Percentiles rank a stretch among this genome's conserved stretches.
phyloP scores from a whole-genome alignment of 2,888 invertebrate genomes.

The Chirona hameri region DNA sequence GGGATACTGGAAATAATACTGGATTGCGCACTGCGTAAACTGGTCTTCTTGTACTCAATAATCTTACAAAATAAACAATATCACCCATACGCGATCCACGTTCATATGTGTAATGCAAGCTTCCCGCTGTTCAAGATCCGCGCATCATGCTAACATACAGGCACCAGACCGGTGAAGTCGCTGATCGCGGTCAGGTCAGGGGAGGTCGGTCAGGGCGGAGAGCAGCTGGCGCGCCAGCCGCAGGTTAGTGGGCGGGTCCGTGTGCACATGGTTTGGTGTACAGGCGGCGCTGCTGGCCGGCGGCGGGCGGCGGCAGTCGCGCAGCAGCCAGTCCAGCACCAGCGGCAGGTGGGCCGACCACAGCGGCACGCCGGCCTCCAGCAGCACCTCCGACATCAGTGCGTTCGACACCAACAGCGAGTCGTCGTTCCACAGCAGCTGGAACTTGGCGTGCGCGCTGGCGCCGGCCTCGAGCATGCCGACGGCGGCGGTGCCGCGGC shows the following conservation, averaged over 20 bases:
- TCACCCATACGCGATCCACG: no score
- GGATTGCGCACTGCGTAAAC: no score
- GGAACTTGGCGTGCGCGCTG: neutral
- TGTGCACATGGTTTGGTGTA: neutral
- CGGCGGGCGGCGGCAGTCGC: neutral
- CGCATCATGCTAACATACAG: no score
- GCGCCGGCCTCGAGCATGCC: neutral
- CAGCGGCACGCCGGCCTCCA: neutral
- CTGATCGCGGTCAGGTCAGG: neutral
- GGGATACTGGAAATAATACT: no score
- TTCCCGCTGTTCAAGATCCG: no score
- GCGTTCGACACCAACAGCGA: neutral
- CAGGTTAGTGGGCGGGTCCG: neutral
- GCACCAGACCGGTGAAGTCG: no score
- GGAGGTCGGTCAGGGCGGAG: no score
- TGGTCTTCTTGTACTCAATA: no score
- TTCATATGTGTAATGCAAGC: no score
- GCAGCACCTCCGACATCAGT: neutral
- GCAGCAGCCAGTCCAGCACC: neutral
- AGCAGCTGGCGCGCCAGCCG: neutral
- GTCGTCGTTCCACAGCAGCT: neutral
- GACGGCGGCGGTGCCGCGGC: neutral
- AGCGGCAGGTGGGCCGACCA: constrained; percentile 22
- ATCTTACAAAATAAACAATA: no score
- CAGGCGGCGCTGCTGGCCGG: neutral